Conservation (phyloP, 1,140 invertebrate species). For the Drosophila grimshawi region DNA sequence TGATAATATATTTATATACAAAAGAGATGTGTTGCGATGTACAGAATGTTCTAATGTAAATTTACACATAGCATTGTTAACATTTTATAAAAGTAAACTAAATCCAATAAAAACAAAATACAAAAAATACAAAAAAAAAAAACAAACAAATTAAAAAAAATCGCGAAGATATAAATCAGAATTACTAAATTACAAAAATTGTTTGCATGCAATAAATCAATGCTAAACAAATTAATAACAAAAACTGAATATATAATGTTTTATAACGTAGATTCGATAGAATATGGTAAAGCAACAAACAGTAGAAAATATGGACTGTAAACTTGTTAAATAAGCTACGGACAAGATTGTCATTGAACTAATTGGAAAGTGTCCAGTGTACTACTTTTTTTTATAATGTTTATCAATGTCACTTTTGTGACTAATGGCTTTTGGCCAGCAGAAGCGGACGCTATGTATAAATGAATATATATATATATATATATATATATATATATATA, state of each 20-base stretch:
- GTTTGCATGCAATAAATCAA: background rate
- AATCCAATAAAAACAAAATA: conserved; percentile 12
- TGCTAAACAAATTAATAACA: too few species aligned
- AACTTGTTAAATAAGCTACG: too few species aligned
- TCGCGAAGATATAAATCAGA: background rate
- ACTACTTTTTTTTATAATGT: too few species aligned
- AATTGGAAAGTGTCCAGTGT: too few species aligned
- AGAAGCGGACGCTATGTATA: conserved; percentile 1
- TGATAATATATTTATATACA: conserved; percentile 72
- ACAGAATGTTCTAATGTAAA: conserved; percentile 32
- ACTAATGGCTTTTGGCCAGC: background rate
- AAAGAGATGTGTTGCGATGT: conserved; percentile 27
- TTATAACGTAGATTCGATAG: too few species aligned
- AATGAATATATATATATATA: background rate
- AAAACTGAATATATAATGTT: too few species aligned
- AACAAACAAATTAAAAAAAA: background rate
- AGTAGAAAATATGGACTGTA: too few species aligned
- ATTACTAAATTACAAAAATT: conserved; percentile 9
- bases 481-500: background rate
- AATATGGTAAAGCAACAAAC: too few species aligned
- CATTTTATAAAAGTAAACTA: conserved; percentile 35
- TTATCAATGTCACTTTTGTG: too few species aligned
- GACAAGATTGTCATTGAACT: too few species aligned
- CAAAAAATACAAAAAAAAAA: conserved; percentile 2
- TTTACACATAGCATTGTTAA: conserved; percentile 46